A percentile compares a stretch with the other conserved stretches of the same genome.
These are phyloP conservation scores for Fistularia commersonii DNA, from an alignment of 2,797 vertebrate species.

Conservation along the genomic window DNA sequence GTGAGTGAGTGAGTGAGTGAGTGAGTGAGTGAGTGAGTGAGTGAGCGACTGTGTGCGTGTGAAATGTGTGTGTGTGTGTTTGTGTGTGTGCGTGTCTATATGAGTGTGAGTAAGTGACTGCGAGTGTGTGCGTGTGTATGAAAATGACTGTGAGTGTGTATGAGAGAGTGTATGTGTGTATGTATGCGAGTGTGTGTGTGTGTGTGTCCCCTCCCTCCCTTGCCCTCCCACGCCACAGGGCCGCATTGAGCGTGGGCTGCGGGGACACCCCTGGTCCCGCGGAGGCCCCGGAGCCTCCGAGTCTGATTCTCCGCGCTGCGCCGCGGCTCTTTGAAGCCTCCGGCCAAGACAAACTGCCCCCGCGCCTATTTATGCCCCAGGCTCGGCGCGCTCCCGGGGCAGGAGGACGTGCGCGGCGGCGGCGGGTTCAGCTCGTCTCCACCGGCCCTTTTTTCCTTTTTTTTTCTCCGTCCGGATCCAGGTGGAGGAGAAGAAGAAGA, in stretches of 20 bases:
- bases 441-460: conserved; percentile 70
- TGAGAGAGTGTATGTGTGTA: too few relatives aligned
- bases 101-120: too few relatives aligned
- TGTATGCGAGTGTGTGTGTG: too few relatives aligned
- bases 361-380: conserved; percentile 76
- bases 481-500: too few relatives aligned
- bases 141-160: too few relatives aligned
- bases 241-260: conserved; percentile 66
- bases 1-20: too few relatives aligned
- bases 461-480: too few relatives aligned
- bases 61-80: too few relatives aligned
- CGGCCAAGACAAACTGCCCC: conserved; percentile 80
- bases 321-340: conserved; percentile 78
- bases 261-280: conserved; percentile 82
- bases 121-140: too few relatives aligned
- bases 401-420: conserved; percentile 52
- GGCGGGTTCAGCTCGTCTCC: conserved; percentile 34
- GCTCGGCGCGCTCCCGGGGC: conserved; percentile 51
- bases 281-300: conserved; percentile 66
- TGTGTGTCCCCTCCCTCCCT: conserved; percentile 86
- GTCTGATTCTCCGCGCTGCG: conserved; percentile 58
- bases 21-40: too few relatives aligned
- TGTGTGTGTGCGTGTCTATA: too few relatives aligned
- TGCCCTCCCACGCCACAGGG: conserved; percentile 71
- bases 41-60: too few relatives aligned